These are phyloP conservation scores for Smutsia gigantea DNA, from an alignment of 2,797 vertebrate species.

Conservation along the genomic window DNA sequence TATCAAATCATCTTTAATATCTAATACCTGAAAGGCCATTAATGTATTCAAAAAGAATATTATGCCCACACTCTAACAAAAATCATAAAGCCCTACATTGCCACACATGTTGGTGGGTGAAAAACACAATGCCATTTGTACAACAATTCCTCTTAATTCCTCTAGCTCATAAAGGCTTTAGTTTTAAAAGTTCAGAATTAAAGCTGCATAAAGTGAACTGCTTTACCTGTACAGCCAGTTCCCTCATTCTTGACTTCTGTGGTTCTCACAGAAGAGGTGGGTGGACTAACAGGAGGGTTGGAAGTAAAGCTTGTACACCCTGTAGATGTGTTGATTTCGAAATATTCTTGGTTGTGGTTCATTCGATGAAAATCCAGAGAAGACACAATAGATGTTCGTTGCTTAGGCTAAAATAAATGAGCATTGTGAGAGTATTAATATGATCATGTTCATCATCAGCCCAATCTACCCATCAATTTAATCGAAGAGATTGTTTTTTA, in stretches of 20 bases:
- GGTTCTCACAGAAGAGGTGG: slow-evolving; percentile 92
- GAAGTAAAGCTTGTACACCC: slow-evolving; percentile 94
- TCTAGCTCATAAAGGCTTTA: neutral
- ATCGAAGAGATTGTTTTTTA: neutral
- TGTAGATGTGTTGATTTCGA: slow-evolving; percentile 94
- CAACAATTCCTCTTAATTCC: neutral
- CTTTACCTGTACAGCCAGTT: slow-evolving; percentile 90
- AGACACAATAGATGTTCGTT: slow-evolving; percentile 96
- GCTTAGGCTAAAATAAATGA: slow-evolving; percentile 91
- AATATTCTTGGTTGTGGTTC: slow-evolving; percentile 96
- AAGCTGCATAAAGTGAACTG: slow-evolving; percentile 12
- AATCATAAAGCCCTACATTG: neutral
- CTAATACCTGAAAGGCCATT: neutral
- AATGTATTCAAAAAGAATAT: neutral
- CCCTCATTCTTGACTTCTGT: slow-evolving; percentile 92
- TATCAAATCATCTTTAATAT: neutral
- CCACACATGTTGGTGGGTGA: neutral
- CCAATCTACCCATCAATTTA: neutral
- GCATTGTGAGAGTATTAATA: slow-evolving; percentile 31
- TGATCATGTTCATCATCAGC: neutral
- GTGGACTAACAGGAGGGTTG: slow-evolving; percentile 91
- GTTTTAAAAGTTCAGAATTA: neutral
- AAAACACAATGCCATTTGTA: neutral
- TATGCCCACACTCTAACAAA: neutral
- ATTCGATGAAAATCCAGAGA: slow-evolving; percentile 95